A percentile compares a stretch with the other conserved stretches of the same genome.
phyloP scores from a whole-genome alignment of 1,140 invertebrate genomes.

The Whitmania pigra region DNA sequence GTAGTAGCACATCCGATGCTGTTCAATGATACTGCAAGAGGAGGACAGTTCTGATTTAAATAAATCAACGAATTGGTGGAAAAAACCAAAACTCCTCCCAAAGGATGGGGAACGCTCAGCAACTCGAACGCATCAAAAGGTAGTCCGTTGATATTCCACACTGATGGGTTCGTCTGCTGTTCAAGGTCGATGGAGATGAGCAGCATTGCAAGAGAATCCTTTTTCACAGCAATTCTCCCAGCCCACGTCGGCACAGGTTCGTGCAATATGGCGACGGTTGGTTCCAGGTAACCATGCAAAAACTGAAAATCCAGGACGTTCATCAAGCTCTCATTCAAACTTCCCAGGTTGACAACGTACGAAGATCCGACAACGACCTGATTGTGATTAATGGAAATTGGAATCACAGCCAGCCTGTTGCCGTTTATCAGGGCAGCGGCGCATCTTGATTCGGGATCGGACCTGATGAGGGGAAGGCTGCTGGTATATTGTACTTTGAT shows the following conservation, averaged over 20 bases:
- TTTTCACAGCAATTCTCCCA: slow-evolving; percentile 74
- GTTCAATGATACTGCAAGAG: slow-evolving; percentile 88
- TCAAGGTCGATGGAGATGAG: slow-evolving; percentile 91
- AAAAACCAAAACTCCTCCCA: slow-evolving; percentile 56
- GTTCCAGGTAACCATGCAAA: slow-evolving; percentile 95
- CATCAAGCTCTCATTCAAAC: slow-evolving; percentile 39
- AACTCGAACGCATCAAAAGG: slow-evolving; percentile 83
- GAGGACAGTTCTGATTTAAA: slow-evolving; percentile 92
- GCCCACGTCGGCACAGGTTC: slow-evolving; percentile 92
- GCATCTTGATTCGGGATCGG: slow-evolving; percentile 90
- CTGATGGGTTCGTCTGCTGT: slow-evolving; percentile 85
- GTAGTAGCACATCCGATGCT: slow-evolving; percentile 74
- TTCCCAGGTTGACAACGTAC: slow-evolving; percentile 60
- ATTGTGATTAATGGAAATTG: slow-evolving; percentile 49
- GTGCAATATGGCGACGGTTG: slow-evolving; percentile 85
- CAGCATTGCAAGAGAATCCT: slow-evolving; percentile 88
- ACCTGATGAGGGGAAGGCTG: slow-evolving; percentile 62
- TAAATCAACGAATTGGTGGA: slow-evolving; percentile 85
- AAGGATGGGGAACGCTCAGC: slow-evolving; percentile 61
- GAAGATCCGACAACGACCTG: slow-evolving; percentile 42
- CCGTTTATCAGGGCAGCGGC: slow-evolving; percentile 92
- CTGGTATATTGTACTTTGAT: slow-evolving; percentile 3
- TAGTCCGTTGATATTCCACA: slow-evolving; percentile 82
- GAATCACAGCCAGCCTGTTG: slow-evolving; percentile 78
- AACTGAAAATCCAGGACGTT: slow-evolving; percentile 84